These are phyloP conservation scores for Malaclemys terrapin DNA, from an alignment of 2,113 vertebrate genomes.

Conservation along the genomic window DNA sequence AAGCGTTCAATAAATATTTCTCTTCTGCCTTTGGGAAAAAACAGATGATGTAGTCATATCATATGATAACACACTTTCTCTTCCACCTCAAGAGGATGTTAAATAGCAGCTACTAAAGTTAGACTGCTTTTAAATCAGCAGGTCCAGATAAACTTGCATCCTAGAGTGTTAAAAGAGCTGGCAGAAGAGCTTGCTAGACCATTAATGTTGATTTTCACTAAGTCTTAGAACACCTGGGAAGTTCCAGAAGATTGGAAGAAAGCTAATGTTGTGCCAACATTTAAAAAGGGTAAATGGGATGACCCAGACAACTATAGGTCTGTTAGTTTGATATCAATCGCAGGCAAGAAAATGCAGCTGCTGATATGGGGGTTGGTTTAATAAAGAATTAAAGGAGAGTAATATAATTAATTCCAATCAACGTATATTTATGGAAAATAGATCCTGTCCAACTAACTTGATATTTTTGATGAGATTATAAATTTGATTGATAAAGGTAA, in stretches of 20 bases:
- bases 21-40: too few relatives aligned
- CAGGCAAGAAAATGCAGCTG: neutral
- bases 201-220: neutral
- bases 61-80: neutral
- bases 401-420: neutral
- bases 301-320: neutral
- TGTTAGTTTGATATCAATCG: neutral
- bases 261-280: neutral
- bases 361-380: neutral
- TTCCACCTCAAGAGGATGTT: neutral
- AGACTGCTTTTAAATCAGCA: neutral
- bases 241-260: neutral
- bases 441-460: neutral
- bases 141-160: neutral
- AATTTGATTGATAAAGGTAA: neutral
- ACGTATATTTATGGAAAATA: neutral
- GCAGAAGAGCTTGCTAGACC: neutral
- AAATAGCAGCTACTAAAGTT: neutral
- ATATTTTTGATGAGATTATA: neutral
- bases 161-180: neutral
- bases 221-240: neutral
- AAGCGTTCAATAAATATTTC: too few relatives aligned
- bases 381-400: neutral
- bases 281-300: neutral
- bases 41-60: neutral